Evolutionary conservation across 1,140 invertebrate genomes (phyloP), one percentile per base, ranked within the genome.

Genomic region (Zaprionus taronus): DNA sequence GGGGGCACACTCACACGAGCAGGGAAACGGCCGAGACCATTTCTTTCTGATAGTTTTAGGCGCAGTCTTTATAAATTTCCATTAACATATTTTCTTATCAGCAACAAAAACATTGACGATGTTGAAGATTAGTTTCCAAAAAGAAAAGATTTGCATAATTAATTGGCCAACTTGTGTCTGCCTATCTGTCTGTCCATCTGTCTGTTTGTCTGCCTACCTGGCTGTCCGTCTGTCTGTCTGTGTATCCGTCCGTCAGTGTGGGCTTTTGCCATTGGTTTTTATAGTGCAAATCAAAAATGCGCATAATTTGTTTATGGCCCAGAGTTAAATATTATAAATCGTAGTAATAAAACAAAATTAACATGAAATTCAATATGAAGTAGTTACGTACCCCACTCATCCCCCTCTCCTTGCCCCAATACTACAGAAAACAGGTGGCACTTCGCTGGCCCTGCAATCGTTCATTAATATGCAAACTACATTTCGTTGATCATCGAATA

Each of bases 231-330:
- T 55, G 57, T 34, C 53, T 7, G 53, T 67, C 22, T 58, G 55
- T 58, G 41, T 22, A 22, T 38, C 20, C 41, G 57, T 34, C 53
- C 7, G 53, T 67, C 22, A 47, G 55, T 58, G 41, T 62, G 47
- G 57, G 66, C 49, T 55, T 69, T 57, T 63, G 60, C 22, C 58
- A 65, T 74, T 90, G 85, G 75, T 66, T 76, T 82, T 90, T 89
- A 80, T 89, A 75, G 81, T 90, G 85, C 85, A 90, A 80, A 90
- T 89, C 81, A 83, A 89, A 89, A 89, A 87, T 84, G 83, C 83
- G 83, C 83, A 87, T 87, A 87, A 89, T 83, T 89, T 84, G 47
- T 34, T 70, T 22, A 51, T 66, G 57, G 31, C 38, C 17, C 7
- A 56, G 41, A 85, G 22, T 66, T 75, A 84, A 82, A 85, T 78